phyloP scores from a whole-genome alignment of 2,113 vertebrate genomes.

The Antigone vipio region DNA sequence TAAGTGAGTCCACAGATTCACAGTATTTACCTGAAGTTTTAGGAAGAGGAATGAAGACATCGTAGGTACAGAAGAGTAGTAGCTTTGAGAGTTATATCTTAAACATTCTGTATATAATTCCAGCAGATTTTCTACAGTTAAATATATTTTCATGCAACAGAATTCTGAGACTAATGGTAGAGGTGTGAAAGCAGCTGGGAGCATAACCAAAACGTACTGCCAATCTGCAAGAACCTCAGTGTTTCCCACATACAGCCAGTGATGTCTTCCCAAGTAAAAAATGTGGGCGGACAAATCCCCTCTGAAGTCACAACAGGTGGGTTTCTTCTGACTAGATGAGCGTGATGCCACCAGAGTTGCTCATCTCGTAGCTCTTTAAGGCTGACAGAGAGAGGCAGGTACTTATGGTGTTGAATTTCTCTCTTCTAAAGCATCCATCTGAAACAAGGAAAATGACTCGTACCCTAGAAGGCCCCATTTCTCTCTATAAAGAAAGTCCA shows the following conservation, averaged over 20 bases:
- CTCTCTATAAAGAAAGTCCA: background rate
- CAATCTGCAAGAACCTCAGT: background rate
- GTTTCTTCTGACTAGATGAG: background rate
- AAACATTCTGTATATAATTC: background rate
- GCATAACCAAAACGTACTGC: background rate
- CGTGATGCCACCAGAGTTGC: background rate
- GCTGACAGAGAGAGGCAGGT: background rate
- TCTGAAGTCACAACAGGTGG: background rate
- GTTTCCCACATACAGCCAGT: background rate
- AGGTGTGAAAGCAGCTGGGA: background rate
- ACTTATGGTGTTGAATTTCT: background rate
- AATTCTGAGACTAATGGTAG: background rate
- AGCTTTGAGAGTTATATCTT: background rate
- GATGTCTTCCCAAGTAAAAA: background rate
- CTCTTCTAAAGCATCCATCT: background rate
- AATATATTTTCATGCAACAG: background rate
- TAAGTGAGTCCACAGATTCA: background rate
- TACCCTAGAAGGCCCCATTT: constrained; percentile 1
- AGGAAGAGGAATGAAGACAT: background rate
- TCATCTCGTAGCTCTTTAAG: background rate
- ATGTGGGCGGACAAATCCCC: background rate
- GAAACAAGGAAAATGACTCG: background rate
- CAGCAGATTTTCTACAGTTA: background rate
- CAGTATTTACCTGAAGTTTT: background rate
- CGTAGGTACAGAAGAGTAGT: background rate